phyloP scores from a whole-genome alignment of 2,888 invertebrate genomes.

The Euphydryas editha region DNA sequence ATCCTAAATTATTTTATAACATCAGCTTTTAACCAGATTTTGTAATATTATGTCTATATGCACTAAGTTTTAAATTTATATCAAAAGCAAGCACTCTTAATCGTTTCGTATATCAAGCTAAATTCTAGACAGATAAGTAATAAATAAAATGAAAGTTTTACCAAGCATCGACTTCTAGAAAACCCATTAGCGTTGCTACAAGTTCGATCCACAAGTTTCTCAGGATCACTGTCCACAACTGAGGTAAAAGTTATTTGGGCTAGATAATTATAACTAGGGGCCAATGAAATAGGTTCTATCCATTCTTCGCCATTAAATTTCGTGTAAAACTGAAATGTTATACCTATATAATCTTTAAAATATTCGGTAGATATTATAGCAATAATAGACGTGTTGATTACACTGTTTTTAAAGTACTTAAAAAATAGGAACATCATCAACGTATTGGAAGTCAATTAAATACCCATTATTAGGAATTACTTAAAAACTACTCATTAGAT shows the following conservation, averaged over 20 bases:
- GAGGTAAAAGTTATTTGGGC: conserved; percentile 56
- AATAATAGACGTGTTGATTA: too few relatives aligned
- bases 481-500: too few relatives aligned
- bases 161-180: conserved; percentile 45
- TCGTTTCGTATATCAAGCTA: not conserved
- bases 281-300: conserved; percentile 48
- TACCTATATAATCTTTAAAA: not conserved
- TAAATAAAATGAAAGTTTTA: conserved; percentile 18
- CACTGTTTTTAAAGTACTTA: too few relatives aligned
- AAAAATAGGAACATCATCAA: too few relatives aligned
- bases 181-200: conserved; percentile 37
- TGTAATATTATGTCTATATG: too few relatives aligned
- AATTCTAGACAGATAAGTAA: too few relatives aligned
- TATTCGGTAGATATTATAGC: not conserved
- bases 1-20: too few relatives aligned
- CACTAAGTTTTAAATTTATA: too few relatives aligned
- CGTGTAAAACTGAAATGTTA: conserved; percentile 55
- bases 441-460: too few relatives aligned
- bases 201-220: conserved; percentile 50
- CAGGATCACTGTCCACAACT: conserved; percentile 50
- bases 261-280: conserved; percentile 55
- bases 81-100: not conserved
- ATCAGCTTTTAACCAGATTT: too few relatives aligned
- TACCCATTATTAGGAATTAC: too few relatives aligned
- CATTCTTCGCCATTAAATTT: conserved; percentile 59